These are phyloP conservation scores for Macropus fuliginosus DNA, from an alignment of 2,797 vertebrate species.

Conservation along the genomic window DNA sequence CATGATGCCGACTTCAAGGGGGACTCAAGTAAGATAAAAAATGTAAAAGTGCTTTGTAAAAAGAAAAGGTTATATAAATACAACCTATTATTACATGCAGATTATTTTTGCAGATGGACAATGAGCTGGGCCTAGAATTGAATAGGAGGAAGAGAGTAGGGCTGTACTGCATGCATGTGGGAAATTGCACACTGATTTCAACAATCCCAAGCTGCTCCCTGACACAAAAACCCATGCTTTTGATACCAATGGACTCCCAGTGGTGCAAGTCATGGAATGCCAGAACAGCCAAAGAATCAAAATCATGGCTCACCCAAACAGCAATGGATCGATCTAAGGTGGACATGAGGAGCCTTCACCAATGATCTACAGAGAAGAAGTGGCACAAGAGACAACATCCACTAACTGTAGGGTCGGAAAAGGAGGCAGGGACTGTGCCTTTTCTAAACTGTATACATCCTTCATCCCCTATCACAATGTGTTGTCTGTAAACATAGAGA, in stretches of 20 bases:
- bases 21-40: conserved; percentile 1
- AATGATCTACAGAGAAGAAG: not conserved
- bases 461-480: too few species aligned
- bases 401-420: not conserved
- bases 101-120: conserved; percentile 2
- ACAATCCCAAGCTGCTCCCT: not conserved
- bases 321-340: not conserved
- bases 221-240: not conserved
- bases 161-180: not conserved
- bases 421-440: not conserved
- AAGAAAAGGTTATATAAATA: not conserved
- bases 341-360: not conserved
- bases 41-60: not conserved
- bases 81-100: not conserved
- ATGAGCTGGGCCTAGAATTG: not conserved
- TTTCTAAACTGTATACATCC: too few species aligned
- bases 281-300: not conserved
- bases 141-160: not conserved
- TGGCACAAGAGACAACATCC: not conserved
- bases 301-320: not conserved
- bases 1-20: not conserved
- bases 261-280: not conserved
- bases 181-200: not conserved
- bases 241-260: not conserved
- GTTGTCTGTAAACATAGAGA: not conserved